These are phyloP conservation scores for Clusia tigrina DNA, from an alignment of 2,888 invertebrate species.

Conservation along the genomic window DNA sequence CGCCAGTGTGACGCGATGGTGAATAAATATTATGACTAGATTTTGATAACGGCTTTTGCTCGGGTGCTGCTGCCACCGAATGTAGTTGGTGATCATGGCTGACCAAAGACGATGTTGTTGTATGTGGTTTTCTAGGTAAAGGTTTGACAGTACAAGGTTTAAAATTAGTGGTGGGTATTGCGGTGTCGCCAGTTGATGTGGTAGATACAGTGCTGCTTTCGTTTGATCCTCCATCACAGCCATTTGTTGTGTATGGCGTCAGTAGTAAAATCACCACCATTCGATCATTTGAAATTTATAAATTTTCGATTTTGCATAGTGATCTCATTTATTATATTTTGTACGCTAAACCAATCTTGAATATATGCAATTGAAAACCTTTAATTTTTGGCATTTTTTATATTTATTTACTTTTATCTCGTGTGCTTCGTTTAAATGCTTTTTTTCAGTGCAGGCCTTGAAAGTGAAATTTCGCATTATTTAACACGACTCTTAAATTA, in stretches of 20 bases:
- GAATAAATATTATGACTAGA: constrained; percentile 10
- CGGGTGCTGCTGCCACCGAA: background rate
- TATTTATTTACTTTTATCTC: no score
- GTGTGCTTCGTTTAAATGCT: no score
- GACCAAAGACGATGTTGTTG: constrained; percentile 19
- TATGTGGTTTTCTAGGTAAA: constrained; percentile 33
- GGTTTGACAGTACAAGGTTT: constrained; percentile 29
- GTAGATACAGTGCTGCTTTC: constrained; percentile 51
- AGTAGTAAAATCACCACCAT: constrained; percentile 66
- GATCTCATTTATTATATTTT: background rate
- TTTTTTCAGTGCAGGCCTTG: constrained; percentile 3
- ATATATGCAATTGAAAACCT: no score
- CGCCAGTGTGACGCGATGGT: background rate
- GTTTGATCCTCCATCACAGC: constrained; percentile 56
- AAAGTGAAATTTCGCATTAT: constrained; percentile 7
- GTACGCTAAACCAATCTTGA: background rate
- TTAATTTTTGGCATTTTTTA: no score
- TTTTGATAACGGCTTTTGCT: background rate
- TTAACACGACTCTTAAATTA: background rate
- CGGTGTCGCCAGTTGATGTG: constrained; percentile 62
- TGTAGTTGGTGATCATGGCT: constrained; percentile 20
- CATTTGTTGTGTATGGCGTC: constrained; percentile 62
- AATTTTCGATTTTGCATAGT: constrained; percentile 35
- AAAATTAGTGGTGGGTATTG: constrained; percentile 51
- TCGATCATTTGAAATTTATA: constrained; percentile 62